These are phyloP conservation scores for Corythornis madagascariensis DNA, from an alignment of 2,113 vertebrate species.

Conservation along the genomic window DNA sequence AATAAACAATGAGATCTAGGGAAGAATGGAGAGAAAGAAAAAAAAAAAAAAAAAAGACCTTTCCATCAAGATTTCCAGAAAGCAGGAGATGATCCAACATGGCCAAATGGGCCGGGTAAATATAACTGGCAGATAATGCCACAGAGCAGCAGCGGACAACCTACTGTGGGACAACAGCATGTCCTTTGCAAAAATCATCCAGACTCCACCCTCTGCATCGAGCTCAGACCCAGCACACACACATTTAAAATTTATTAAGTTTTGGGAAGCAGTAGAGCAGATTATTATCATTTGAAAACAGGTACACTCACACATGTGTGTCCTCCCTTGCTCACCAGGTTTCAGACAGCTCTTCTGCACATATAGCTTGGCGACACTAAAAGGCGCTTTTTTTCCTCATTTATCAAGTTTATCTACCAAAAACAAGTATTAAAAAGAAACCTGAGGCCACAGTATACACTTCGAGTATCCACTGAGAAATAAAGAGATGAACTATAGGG, in stretches of 20 bases:
- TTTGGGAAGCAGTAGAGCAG: not conserved
- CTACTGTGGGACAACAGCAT: not conserved
- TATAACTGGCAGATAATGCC: not conserved
- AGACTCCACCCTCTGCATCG: not conserved
- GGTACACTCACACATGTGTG: rapidly evolving
- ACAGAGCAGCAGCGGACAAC: not conserved
- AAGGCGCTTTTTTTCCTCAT: not conserved
- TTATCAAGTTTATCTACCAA: not conserved
- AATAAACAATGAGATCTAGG: slow-evolving; percentile 72
- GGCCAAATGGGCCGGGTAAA: not conserved
- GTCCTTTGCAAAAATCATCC: not conserved
- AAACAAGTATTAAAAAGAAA: slow-evolving; percentile 7
- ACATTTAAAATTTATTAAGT: not conserved
- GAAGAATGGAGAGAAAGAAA: not conserved
- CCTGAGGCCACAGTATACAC: not conserved
- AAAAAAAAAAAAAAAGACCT: not conserved
- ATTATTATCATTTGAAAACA: not conserved
- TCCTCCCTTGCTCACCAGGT: not conserved
- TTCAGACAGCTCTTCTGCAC: not conserved
- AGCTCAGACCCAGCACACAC: not conserved
- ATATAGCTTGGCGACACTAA: not conserved
- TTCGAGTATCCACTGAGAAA: not conserved
- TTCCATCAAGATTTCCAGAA: not conserved
- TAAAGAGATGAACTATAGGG: not conserved
- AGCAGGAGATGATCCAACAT: not conserved